Conservation (phyloP, 2,113 vertebrate species). For the Amazona guildingii region DNA sequence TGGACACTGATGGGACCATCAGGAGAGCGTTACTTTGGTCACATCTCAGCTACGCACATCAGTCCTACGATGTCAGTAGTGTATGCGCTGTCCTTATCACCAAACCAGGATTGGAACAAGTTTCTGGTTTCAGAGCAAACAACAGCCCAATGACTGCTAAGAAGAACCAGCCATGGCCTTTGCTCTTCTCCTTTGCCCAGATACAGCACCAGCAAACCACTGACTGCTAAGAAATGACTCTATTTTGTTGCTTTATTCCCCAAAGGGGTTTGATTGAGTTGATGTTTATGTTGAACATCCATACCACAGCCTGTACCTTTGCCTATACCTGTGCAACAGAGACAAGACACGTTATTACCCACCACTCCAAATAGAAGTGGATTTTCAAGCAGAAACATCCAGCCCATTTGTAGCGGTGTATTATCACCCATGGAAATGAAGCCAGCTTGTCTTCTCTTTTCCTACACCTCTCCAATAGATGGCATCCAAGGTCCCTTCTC, state of each 20-base stretch:
- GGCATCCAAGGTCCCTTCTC: not conserved
- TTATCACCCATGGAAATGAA: not conserved
- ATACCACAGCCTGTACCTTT: not conserved
- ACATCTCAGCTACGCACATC: not conserved
- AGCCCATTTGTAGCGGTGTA: not conserved
- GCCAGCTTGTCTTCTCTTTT: not conserved
- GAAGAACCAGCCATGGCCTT: not conserved
- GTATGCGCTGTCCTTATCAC: not conserved
- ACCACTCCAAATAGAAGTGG: not conserved
- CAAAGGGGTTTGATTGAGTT: not conserved
- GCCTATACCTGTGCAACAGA: not conserved
- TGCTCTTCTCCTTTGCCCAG: not conserved
- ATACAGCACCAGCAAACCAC: not conserved
- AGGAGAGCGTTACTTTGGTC: not conserved
- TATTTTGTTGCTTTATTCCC: not conserved
- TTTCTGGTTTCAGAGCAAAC: not conserved
- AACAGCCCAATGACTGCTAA: not conserved
- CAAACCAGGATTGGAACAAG: not conserved
- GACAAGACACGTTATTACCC: not conserved
- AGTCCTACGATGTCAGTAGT: not conserved
- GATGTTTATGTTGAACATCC: not conserved
- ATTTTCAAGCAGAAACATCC: not conserved
- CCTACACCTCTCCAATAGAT: not conserved
- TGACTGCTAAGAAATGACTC: not conserved
- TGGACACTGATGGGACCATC: not conserved